Base-by-base conservation (phyloP, 2,113 vertebrate genomes). In the Perca fluviatilis region DNA sequence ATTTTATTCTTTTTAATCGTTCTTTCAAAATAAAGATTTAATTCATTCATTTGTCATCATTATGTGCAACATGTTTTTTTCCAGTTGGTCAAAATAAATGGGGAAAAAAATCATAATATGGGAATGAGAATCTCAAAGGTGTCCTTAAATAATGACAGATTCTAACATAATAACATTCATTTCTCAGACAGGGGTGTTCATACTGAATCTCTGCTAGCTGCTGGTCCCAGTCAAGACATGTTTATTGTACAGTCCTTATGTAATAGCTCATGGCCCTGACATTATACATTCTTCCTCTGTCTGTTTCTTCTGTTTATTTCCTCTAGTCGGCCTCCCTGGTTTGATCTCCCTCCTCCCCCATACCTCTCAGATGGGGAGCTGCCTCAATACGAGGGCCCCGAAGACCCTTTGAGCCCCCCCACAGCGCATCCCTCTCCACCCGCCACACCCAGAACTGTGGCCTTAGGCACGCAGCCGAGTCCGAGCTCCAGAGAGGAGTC, bases 311-410 rank as follows among this genome's bases (percentile, higher is more conserved):
- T 74, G 18, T 75, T 33, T 86, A 14, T 11, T 30, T 33, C 16
- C 60, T 15, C 71, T 86, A 98, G 95, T 90, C 97, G 97, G 74
- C 98, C 98, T 0, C 97, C 98, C 0, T 99, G 98, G 98, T 99
- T 97, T 70, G 98, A 99, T 91, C 97, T 99, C 49, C 98, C 98
- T 66, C 98, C 98, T 16, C 98, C 98, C 0, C 98, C 98, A 4
- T 99, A 99, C 62, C 96, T 95, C 58, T 96, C 95, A 0, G 96
- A 97, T 33, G 94, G 91, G 0, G 97, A 97, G 23, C 96, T 98
- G 83, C 98, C 98, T 43, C 96, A 95, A 2, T 98, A 99, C 70
- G 96, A 96, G 54, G 96, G 49, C 23, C 72, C 79, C 7, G 82
- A 58, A 11, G 76, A 89, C 14, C 77, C 74, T 11, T 11, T 30